phyloP scores from a whole-genome alignment of 2,797 vertebrate genomes.

The Balearica regulorum region DNA sequence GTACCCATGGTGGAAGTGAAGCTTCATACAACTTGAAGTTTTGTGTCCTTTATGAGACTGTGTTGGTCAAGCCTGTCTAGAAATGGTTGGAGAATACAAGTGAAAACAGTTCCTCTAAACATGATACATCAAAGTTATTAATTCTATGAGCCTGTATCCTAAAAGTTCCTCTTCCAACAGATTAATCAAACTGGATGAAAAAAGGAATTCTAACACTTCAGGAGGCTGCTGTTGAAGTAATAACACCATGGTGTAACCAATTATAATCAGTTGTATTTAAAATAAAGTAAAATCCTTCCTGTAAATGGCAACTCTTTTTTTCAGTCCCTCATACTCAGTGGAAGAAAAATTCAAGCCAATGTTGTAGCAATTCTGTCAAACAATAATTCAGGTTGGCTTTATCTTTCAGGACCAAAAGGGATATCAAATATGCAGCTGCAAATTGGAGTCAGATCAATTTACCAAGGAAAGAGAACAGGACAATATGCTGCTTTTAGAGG shows the following conservation, averaged over 20 bases:
- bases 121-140: neutral
- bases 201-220: neutral
- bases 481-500: neutral
- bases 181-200: neutral
- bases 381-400: neutral
- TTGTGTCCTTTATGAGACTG: neutral
- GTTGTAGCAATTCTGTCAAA: neutral
- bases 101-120: neutral
- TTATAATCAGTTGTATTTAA: neutral
- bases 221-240: neutral
- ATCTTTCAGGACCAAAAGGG: neutral
- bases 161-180: neutral
- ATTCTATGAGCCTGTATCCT: neutral
- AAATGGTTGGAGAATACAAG: neutral
- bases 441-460: neutral
- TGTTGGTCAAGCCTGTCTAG: neutral
- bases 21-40: neutral
- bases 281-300: neutral
- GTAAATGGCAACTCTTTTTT: neutral
- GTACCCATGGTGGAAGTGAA: neutral
- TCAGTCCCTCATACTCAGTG: neutral
- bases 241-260: neutral
- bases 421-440: neutral
- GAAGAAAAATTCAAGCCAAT: neutral
- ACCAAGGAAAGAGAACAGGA: neutral